Evolutionary conservation across 2,888 invertebrate genomes (phyloP).

Genomic region (Cephus pygmeus): DNA sequence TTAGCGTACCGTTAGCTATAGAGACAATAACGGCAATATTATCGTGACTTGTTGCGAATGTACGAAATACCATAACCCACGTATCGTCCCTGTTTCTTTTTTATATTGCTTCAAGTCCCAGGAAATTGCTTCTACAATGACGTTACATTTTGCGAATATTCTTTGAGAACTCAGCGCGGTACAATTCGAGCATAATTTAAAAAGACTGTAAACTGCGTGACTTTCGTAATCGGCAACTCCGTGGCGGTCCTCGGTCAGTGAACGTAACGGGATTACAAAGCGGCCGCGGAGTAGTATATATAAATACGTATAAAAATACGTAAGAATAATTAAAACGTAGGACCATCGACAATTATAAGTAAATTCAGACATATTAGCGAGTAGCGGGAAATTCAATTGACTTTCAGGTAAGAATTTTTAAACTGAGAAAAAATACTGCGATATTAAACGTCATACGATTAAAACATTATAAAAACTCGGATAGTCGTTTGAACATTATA

Average conservation of each 20-base stretch:
- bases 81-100: background rate
- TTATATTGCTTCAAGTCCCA: background rate
- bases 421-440: background rate
- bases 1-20: background rate
- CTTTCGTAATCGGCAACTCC: constrained; percentile 38
- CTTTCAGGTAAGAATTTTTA: background rate
- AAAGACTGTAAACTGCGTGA: constrained; percentile 22
- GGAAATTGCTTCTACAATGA: background rate
- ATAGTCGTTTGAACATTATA: background rate
- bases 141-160: background rate
- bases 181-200: background rate
- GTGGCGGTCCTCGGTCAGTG: constrained; percentile 51
- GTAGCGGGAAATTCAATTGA: background rate
- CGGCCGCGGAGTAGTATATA: constrained; percentile 7
- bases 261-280: constrained; percentile 52
- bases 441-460: background rate
- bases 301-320: background rate
- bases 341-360: background rate
- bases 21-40: background rate
- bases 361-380: background rate
- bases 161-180: background rate
- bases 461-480: background rate
- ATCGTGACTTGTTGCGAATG: background rate
- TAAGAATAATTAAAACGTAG: background rate
- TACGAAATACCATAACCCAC: background rate